Base-by-base conservation (phyloP, 2,888 invertebrate species). In the Meiosimyza decipiens region DNA sequence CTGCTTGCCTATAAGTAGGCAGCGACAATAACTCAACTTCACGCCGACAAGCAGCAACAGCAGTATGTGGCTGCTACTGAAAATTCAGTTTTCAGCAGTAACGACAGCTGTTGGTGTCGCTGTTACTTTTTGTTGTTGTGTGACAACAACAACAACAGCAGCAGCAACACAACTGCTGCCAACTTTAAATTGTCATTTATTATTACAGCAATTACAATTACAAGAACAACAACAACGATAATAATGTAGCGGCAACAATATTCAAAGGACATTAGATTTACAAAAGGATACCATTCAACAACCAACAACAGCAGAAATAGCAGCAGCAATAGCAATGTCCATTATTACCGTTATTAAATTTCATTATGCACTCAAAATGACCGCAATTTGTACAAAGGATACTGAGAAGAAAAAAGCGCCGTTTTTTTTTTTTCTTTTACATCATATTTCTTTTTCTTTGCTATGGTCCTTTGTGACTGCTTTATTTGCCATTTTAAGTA, bases 311-410 rank as follows among this genome's bases (percentile, higher is more conserved):
- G 15, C 64, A 51, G 40, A 47, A 62, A 62, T 5, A 47, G 16
- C 12, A 62, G 47, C 16, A 64, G 16, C 64, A 16, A 18, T 13
- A 64, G 13, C 50, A 64, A 51, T 15, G n/a, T 9, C 60, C 12
- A 64, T 22, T 69, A 69, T 69, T 50, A 60, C 60, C 51, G 60
- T 69, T 69, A 69, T 69, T 69, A 72, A 72, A 72, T 72, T 72
- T 55, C 67, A 72, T 72, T 72, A 72, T 68, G 67, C 62, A 49
- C 67, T 54, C 67, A 67, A 62, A 67, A 57, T 72, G 67, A 22
- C 59, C 60, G 72, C 72, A 66, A 72, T 72, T 69, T 69, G 59
- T 40, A 49, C n/a, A 40, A 16, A 40, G 40, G 40, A 40, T 55
- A 11, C 55, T 18, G 18, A 16, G 11, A 55, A 55, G 5, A 55